Percentiles rank a stretch among this genome's conserved stretches.
Evolutionary conservation across 2,888 invertebrate species (phyloP).

Genomic region (Chymomyza procnemis): DNA sequence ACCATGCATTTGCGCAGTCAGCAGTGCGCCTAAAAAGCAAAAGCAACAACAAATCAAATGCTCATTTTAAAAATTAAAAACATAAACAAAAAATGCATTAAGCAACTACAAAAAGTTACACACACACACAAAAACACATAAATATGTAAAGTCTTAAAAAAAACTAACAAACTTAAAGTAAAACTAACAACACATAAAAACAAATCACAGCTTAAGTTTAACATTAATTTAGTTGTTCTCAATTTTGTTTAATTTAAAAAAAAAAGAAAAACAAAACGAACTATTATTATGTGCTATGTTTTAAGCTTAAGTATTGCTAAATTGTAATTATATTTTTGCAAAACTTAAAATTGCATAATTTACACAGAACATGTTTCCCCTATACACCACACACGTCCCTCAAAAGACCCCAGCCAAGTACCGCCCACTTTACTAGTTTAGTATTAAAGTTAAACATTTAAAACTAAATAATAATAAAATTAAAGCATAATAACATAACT

Average conservation of each 20-base stretch:
- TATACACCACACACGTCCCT: not conserved
- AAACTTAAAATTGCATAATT: not conserved
- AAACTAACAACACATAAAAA: slow-evolving; percentile 14
- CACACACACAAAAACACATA: slow-evolving; percentile 23
- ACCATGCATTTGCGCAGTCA: slow-evolving; percentile 26
- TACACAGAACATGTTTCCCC: slow-evolving; percentile 15
- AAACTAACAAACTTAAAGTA: slow-evolving; percentile 16
- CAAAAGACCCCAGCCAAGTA: not conserved
- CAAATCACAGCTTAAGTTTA: slow-evolving; percentile 49
- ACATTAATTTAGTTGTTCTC: slow-evolving; percentile 51
- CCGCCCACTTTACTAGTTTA: slow-evolving; percentile 55
- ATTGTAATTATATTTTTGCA: slow-evolving; percentile 53
- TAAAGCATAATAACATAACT: slow-evolving; percentile 44
- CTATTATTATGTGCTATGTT: slow-evolving; percentile 66
- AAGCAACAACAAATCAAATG: slow-evolving; percentile 41
- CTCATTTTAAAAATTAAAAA: slow-evolving; percentile 54
- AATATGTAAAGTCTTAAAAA: slow-evolving; percentile 32
- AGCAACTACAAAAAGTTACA: slow-evolving; percentile 38
- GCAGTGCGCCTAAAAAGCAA: slow-evolving; percentile 6
- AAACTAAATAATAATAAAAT: slow-evolving; percentile 20
- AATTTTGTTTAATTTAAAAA: slow-evolving; percentile 51
- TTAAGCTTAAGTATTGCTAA: slow-evolving; percentile 67
- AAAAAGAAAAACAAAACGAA: slow-evolving; percentile 31
- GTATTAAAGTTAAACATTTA: slow-evolving; percentile 43
- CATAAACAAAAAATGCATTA: too few species aligned